Base-by-base conservation (phyloP, 2,113 vertebrate genomes). In the Tetraodon nigroviridis region DNA sequence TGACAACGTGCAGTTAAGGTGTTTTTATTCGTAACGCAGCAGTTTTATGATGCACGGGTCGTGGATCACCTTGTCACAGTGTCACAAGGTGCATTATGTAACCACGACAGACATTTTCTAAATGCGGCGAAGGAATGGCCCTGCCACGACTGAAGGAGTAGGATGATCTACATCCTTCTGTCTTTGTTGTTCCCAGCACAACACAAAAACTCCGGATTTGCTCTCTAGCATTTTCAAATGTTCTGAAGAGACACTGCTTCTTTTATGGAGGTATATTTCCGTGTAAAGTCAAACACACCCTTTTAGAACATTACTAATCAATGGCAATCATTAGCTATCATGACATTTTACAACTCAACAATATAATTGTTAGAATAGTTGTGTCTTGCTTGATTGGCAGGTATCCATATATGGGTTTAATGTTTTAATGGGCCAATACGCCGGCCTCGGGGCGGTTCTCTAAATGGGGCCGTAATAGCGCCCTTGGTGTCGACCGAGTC, bases 111-210 rank as follows among this genome's bases (percentile, higher is more conserved):
- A 89, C 64, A 73, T 84, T 90, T 90, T 90, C 88, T 90, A 90
- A 91, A 90, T 86, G 71, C 84, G 80, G 87, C 75, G 70, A 70
- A 89, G 90, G 90, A 89, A 90, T 90, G 89, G 61, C 75, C 85
- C 82, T 90, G 87, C 82, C 76, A 85, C 83, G 78, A 84, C 84
- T 84, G 75, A 82, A 82, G 77, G 67, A 87, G 83, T 75, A 67
- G 52, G 82, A 61, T 63, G 71, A 79, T 61, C 76, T 75, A 64
- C 67, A 77, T 76, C 59, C 73, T 63, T 67, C 74, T 80, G 82
- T 82, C 75, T 64, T 73, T 71, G 72, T 55, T 41, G 52, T 58
- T 32, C 29, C 3, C 27, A 20, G 21, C 21, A 75, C 45, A 69
- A 82, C 47, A 14, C 69, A 83, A 49, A 64, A 47, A 12, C 18